These are phyloP conservation scores for Phalloptychus januarius DNA, from an alignment of 2,797 vertebrate species.

Conservation along the genomic window DNA sequence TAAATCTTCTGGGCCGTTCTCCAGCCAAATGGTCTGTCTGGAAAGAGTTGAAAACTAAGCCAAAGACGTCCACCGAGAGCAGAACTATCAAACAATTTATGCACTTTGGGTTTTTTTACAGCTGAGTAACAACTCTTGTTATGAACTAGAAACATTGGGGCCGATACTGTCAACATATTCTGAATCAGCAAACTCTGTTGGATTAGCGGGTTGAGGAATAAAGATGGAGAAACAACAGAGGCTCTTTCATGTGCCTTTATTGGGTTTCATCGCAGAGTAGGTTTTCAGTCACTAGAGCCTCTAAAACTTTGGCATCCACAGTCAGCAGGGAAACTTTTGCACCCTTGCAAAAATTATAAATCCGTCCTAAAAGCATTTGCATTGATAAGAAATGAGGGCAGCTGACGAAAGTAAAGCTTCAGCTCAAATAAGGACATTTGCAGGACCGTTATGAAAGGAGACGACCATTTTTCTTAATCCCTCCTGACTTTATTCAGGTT, in stretches of 20 bases:
- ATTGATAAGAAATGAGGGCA: slow-evolving; percentile 42
- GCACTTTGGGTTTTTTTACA: slow-evolving; percentile 6
- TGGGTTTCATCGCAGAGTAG: slow-evolving; percentile 57
- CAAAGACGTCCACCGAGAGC: slow-evolving; percentile 33
- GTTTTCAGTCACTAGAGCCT: slow-evolving; percentile 47
- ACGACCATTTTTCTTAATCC: slow-evolving; percentile 41
- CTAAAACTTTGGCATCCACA: slow-evolving; percentile 59
- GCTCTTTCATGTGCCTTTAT: slow-evolving; percentile 75
- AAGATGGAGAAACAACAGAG: slow-evolving; percentile 26
- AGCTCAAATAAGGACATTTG: slow-evolving; percentile 42
- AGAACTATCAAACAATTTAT: slow-evolving; percentile 49
- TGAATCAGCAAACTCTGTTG: slow-evolving; percentile 60
- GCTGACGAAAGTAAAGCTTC: slow-evolving; percentile 37
- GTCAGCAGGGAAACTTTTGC: slow-evolving; percentile 65
- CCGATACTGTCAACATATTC: slow-evolving; percentile 57
- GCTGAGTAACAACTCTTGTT: slow-evolving; percentile 32
- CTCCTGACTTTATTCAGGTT: slow-evolving; percentile 35
- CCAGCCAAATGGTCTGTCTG: slow-evolving; percentile 64
- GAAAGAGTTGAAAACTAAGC: slow-evolving; percentile 57
- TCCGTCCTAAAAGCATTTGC: slow-evolving; percentile 52
- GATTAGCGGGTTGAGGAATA: slow-evolving; percentile 59
- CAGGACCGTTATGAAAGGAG: slow-evolving; percentile 32
- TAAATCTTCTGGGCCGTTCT: slow-evolving; percentile 54
- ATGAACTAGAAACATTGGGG: slow-evolving; percentile 31
- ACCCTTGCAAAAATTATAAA: slow-evolving; percentile 48